These are phyloP conservation scores for Drosophila auraria DNA, from an alignment of 1,140 invertebrate genomes.

Conservation along the genomic window DNA sequence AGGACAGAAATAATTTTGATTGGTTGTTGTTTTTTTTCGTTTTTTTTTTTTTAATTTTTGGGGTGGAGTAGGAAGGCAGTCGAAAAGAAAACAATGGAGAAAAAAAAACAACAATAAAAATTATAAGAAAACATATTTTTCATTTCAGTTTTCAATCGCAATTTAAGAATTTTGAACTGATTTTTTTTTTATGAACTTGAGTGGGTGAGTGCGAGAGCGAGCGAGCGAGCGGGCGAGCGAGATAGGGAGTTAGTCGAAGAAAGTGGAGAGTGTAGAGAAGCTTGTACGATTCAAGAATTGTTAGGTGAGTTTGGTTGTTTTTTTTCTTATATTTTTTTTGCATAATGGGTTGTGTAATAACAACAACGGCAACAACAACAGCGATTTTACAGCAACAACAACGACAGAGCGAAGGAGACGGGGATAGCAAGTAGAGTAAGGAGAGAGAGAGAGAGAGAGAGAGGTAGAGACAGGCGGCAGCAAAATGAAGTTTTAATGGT, in stretches of 20 bases:
- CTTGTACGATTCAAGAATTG: constrained; percentile 30
- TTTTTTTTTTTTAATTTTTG: constrained; percentile 6
- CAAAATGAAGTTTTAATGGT: constrained; percentile 1
- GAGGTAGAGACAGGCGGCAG: constrained; percentile 20
- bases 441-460: constrained; percentile 13
- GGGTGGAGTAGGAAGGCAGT: constrained; percentile 55
- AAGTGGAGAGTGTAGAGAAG: constrained; percentile 20
- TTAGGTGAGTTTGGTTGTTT: constrained; percentile 32
- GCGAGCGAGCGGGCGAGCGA: constrained; percentile 47
- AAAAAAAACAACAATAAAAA: constrained; percentile 82
- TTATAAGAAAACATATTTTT: constrained; percentile 68
- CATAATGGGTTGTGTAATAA: constrained; percentile 50
- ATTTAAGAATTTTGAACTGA: constrained; percentile 32
- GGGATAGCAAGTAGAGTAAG: constrained; percentile 13
- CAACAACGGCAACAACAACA: constrained; percentile 47
- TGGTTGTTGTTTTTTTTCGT: constrained; percentile 46
- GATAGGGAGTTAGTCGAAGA: constrained; percentile 34
- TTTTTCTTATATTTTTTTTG: constrained; percentile 19
- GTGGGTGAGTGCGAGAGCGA: constrained; percentile 44
- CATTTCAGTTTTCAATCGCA: constrained; percentile 26
- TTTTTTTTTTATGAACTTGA: constrained; percentile 38
- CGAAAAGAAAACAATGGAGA: constrained; percentile 74
- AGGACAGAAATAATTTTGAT: constrained; percentile 46
- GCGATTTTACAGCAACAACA: constrained; percentile 55
- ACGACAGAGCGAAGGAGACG: constrained; percentile 41